Conservation (phyloP, 1,140 invertebrate species). For the Drosophila watanabei region DNA sequence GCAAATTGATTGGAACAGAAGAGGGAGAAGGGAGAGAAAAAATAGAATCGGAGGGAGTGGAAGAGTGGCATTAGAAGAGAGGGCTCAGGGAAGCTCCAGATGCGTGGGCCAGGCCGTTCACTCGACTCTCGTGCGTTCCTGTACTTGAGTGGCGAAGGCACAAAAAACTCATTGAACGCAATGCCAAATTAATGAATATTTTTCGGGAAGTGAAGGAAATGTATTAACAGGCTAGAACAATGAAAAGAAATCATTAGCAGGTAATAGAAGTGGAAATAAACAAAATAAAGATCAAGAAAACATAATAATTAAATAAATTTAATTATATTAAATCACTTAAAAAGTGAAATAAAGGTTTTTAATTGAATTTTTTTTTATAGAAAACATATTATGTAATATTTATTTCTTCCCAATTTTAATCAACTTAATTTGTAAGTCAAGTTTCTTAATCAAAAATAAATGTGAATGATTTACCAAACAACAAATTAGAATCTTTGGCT, state of each 20-base stretch:
- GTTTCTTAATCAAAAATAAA: background rate
- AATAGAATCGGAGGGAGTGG: background rate
- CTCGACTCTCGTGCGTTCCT: conserved; percentile 40
- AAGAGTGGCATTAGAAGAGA: background rate
- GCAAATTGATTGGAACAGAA: conserved; percentile 69
- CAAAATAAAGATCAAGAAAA: background rate
- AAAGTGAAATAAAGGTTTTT: background rate
- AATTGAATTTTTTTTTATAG: background rate
- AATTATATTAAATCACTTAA: background rate
- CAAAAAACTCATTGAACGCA: conserved; percentile 53
- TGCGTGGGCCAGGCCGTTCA: conserved; percentile 47
- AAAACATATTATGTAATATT: background rate
- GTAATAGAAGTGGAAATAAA: background rate
- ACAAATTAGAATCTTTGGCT: conserved; percentile 43
- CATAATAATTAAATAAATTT: fast-evolving
- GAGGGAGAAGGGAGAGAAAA: background rate
- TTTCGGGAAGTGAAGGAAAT: conserved; percentile 28
- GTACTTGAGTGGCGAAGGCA: conserved; percentile 32
- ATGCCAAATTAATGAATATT: conserved; percentile 55
- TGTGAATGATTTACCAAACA: conserved; percentile 65
- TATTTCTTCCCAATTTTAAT: background rate
- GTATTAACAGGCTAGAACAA: background rate
- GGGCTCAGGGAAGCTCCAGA: conserved; percentile 3
- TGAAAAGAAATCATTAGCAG: conserved; percentile 19
- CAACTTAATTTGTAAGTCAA: background rate